Conservation (phyloP, 53 echinoderm and acorn worm genomes). For the Glandiceps talaboti region DNA sequence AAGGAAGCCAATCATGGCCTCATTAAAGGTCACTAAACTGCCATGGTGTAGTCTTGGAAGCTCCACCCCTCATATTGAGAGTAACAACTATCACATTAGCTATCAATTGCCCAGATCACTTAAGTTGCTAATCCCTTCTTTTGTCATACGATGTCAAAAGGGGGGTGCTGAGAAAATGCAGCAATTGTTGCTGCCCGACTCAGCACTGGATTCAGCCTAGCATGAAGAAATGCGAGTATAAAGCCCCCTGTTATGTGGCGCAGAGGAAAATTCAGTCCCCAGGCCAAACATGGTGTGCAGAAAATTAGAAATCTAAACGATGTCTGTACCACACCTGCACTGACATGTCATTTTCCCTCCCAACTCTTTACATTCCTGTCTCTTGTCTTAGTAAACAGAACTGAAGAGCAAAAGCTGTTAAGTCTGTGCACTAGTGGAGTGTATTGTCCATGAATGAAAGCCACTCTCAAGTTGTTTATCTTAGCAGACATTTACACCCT, state of each 20-base stretch:
- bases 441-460: neutral
- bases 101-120: neutral
- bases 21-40: neutral
- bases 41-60: neutral
- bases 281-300: too few species aligned
- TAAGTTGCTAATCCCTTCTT: neutral
- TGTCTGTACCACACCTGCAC: too few species aligned
- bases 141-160: neutral
- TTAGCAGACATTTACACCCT: neutral
- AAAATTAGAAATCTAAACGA: too few species aligned
- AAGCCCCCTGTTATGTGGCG: too few species aligned
- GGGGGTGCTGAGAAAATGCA: neutral
- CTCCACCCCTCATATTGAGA: neutral
- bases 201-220: neutral
- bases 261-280: too few species aligned
- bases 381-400: neutral
- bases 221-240: neutral
- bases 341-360: too few species aligned
- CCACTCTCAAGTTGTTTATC: neutral
- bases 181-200: neutral
- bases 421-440: neutral
- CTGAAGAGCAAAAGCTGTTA: neutral
- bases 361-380: neutral
- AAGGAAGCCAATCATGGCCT: neutral
- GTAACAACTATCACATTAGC: neutral